Conservation (phyloP, 2,888 invertebrate genomes). For the Argynnis bischoffii region DNA sequence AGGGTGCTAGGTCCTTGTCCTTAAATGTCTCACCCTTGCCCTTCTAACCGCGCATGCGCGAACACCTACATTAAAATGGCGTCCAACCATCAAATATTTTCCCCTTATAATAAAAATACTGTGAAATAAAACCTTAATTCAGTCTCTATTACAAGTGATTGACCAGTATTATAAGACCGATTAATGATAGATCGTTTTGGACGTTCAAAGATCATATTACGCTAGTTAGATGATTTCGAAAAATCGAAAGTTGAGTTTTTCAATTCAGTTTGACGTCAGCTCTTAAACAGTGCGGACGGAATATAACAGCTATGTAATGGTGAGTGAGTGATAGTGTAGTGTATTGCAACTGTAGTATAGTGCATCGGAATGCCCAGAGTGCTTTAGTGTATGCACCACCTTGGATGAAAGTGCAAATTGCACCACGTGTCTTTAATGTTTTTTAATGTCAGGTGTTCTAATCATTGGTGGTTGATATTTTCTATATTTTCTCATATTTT, state of each 20-base stretch:
- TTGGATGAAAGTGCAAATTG: conserved; percentile 19
- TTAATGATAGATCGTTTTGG: conserved; percentile 21
- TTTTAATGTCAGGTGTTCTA: conserved; percentile 24
- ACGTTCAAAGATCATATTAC: conserved; percentile 45
- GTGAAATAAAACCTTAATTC: conserved; percentile 5
- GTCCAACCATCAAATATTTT: conserved; percentile 44
- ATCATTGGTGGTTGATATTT: conserved; percentile 5
- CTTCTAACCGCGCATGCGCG: conserved; percentile 69
- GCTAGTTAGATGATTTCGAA: conserved; percentile 71
- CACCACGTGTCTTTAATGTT: conserved; percentile 53
- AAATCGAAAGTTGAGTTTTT: conserved; percentile 67
- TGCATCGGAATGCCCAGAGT: conserved; percentile 34
- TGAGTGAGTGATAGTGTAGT: conserved; percentile 70
- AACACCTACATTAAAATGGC: conserved; percentile 55
- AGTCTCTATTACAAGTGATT: neutral
- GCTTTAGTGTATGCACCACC: conserved; percentile 20
- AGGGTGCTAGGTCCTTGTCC: conserved; percentile 39
- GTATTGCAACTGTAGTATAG: conserved; percentile 45
- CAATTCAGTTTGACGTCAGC: conserved; percentile 66
- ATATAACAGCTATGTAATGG: conserved; percentile 69
- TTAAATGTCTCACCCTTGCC: conserved; percentile 61
- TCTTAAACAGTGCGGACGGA: conserved; percentile 59
- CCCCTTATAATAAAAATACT: conserved; percentile 24
- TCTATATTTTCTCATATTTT: neutral
- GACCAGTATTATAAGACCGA: conserved; percentile 27